Evolutionary conservation across 2,113 vertebrate genomes (phyloP).

Genomic region (Carettochelys insculpta): DNA sequence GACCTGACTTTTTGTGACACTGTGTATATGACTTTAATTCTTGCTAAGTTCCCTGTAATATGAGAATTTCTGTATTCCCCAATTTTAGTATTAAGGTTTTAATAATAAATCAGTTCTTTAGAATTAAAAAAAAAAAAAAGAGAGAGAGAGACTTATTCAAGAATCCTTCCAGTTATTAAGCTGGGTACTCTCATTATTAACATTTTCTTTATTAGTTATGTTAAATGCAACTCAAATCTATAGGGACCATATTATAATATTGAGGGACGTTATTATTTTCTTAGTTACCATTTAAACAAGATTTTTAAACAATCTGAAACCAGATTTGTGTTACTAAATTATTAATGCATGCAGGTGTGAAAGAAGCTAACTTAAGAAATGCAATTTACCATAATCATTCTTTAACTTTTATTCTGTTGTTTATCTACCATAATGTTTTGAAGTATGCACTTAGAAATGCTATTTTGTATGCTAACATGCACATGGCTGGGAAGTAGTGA

Average conservation of each 20-base stretch:
- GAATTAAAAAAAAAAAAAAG: no score
- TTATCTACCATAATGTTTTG: background rate
- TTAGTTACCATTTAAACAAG: conserved; percentile 14
- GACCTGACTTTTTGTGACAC: background rate
- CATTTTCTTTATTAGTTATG: conserved; percentile 20
- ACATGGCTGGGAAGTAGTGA: background rate
- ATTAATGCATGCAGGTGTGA: background rate
- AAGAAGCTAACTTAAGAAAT: background rate
- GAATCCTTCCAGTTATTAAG: conserved; percentile 11
- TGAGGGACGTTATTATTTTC: conserved; percentile 11
- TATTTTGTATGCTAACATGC: background rate
- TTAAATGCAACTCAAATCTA: conserved; percentile 25
- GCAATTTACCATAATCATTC: background rate
- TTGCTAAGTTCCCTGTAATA: background rate
- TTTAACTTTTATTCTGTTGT: background rate
- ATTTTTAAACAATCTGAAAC: background rate
- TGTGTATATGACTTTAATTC: background rate
- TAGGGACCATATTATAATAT: conserved; percentile 5
- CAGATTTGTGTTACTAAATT: background rate
- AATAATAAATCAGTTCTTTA: no score
- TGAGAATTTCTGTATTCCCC: background rate
- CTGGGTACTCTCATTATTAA: background rate
- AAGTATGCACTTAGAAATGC: background rate
- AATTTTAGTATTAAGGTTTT: background rate
- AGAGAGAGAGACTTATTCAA: conserved; percentile 7